Evolutionary conservation across 2,888 invertebrate genomes (phyloP).

Genomic region (Euzophera pinguis): DNA sequence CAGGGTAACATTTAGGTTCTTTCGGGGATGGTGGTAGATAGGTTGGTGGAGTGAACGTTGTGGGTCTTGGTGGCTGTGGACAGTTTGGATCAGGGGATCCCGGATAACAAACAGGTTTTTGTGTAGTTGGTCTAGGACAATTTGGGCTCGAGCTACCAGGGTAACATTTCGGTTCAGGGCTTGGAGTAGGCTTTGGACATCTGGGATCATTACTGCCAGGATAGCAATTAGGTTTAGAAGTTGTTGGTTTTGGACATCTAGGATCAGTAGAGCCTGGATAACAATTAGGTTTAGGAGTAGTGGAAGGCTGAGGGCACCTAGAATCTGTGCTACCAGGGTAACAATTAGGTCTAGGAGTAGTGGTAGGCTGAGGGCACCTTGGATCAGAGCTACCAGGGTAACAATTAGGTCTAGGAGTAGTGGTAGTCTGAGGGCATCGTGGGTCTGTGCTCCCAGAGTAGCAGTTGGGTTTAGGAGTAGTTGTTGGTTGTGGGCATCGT

Average conservation of each 20-base stretch:
- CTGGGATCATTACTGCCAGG: not conserved
- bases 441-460: constrained; percentile 40
- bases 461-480: constrained; percentile 34
- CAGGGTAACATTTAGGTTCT: constrained; percentile 37
- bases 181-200: not conserved
- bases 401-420: constrained; percentile 4
- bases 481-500: constrained; percentile 41
- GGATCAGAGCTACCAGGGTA: constrained; percentile 22
- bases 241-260: constrained; percentile 27
- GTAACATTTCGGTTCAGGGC: constrained; percentile 20
- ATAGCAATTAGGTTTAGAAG: not conserved
- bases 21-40: constrained; percentile 19
- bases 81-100: constrained; percentile 38
- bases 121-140: constrained; percentile 25
- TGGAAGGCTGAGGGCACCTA: constrained; percentile 18
- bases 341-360: not conserved
- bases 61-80: constrained; percentile 29
- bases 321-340: constrained; percentile 14
- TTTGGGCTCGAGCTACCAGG: constrained; percentile 35
- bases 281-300: constrained; percentile 29
- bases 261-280: constrained; percentile 47
- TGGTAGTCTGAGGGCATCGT: constrained; percentile 26
- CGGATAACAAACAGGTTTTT: constrained; percentile 21
- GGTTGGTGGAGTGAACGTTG: constrained; percentile 22
- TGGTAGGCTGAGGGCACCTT: constrained; percentile 24